phyloP scores from a whole-genome alignment of 2,888 invertebrate genomes.

The Ferdinandea cuprea region DNA sequence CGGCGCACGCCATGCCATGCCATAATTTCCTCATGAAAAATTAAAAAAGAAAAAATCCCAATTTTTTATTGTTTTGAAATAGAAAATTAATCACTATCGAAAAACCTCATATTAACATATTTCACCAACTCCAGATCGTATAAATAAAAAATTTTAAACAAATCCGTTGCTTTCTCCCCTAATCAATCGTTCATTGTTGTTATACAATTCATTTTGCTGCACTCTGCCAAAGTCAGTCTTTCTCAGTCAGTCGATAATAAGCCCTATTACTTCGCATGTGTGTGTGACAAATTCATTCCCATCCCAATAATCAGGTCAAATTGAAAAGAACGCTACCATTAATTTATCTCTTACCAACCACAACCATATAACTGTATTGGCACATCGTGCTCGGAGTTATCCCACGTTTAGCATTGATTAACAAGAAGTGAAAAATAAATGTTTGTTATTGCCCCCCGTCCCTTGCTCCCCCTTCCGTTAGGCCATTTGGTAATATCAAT shows the following conservation, averaged over 20 bases:
- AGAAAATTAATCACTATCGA: no score
- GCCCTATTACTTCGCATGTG: not conserved
- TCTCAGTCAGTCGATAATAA: slow-evolving; percentile 1
- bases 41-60: no score
- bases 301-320: slow-evolving; percentile 30
- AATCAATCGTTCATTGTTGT: not conserved
- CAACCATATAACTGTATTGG: slow-evolving; percentile 51
- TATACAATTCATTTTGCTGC: slow-evolving; percentile 14
- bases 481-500: slow-evolving; percentile 10
- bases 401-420: slow-evolving; percentile 68
- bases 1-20: no score
- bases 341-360: slow-evolving; percentile 16
- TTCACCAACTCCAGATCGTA: not conserved
- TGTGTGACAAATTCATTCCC: slow-evolving; percentile 22
- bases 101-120: slow-evolving; percentile 1
- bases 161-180: slow-evolving; percentile 14
- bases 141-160: not conserved
- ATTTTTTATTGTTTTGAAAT: no score
- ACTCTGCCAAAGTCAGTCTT: not conserved
- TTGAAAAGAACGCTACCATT: slow-evolving; percentile 31
- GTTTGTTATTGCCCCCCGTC: slow-evolving; percentile 24
- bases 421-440: slow-evolving; percentile 21
- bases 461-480: slow-evolving; percentile 9
- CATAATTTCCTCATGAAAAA: no score
- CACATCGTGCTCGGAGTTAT: slow-evolving; percentile 33